Evolutionary conservation across 37 sponge, comb jelly and placozoan genomes (phyloP).

Genomic region (Bolinopsis microptera): DNA sequence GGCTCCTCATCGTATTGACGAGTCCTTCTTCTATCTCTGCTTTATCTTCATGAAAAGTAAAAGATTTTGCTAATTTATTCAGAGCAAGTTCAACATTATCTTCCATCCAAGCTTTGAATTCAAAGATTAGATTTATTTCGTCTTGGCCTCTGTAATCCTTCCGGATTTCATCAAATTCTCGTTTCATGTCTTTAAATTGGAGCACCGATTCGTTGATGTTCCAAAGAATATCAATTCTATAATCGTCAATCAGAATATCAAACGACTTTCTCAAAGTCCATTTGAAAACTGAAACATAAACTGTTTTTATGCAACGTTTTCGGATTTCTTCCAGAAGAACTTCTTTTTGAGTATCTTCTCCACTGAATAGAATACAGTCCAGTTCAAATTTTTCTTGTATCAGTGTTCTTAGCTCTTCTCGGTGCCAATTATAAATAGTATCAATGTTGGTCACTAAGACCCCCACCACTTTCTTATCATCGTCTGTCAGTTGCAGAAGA

Average conservation of each 20-base stretch:
- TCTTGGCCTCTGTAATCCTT: not conserved
- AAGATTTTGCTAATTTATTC: too few relatives aligned
- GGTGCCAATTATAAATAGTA: not conserved
- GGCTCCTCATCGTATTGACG: not conserved
- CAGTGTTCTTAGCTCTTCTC: not conserved
- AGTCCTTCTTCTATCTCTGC: not conserved
- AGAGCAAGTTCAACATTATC: too few relatives aligned
- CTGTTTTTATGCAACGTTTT: too few relatives aligned
- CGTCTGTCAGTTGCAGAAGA: not conserved
- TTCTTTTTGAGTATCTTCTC: not conserved
- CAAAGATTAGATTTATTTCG: not conserved
- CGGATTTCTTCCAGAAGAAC: not conserved
- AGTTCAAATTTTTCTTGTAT: too few relatives aligned
- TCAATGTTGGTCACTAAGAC: not conserved
- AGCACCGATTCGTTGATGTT: not conserved
- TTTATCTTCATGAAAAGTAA: not conserved
- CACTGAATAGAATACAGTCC: not conserved
- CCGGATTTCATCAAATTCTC: not conserved
- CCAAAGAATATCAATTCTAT: not conserved
- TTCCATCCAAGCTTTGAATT: not conserved
- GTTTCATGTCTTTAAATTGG: not conserved
- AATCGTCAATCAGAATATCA: too few relatives aligned
- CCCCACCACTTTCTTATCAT: not conserved
- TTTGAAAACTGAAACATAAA: too few relatives aligned
- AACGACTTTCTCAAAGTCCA: too few relatives aligned